Evolutionary conservation across 2,113 vertebrate genomes (phyloP).

Genomic region (Colaptes auratus): DNA sequence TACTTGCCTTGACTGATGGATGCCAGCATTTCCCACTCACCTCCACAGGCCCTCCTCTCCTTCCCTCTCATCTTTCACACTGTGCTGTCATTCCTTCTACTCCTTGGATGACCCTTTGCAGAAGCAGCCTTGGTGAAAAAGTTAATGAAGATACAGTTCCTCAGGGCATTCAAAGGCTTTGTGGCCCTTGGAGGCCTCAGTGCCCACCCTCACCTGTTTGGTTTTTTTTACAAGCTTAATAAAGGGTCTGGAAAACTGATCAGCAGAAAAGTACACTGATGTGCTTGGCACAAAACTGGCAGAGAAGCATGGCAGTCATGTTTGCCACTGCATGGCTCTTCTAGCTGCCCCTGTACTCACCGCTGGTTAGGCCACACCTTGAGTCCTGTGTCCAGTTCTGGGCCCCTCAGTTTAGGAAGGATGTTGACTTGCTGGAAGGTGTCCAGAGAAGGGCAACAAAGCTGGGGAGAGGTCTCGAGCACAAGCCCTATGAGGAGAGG

Average conservation of each 20-base stretch:
- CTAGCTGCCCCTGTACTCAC: background rate
- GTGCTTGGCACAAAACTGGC: background rate
- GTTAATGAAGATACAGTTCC: constrained; percentile 21
- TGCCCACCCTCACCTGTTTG: background rate
- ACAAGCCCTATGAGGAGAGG: too few relatives aligned
- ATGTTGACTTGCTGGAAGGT: too few relatives aligned
- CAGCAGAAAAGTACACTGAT: background rate
- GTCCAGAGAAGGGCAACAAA: too few relatives aligned
- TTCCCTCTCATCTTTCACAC: constrained; percentile 81
- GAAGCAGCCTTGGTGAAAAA: constrained; percentile 47
- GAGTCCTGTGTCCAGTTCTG: too few relatives aligned
- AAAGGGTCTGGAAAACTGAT: background rate
- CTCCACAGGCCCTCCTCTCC: constrained; percentile 39
- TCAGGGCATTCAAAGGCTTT: background rate
- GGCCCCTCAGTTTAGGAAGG: too few relatives aligned
- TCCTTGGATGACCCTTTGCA: constrained; percentile 76
- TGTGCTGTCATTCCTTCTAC: constrained; percentile 63
- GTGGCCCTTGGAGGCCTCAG: background rate
- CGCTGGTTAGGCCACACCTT: too few relatives aligned
- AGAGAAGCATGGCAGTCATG: background rate
- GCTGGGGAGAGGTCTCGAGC: too few relatives aligned
- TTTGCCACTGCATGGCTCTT: background rate
- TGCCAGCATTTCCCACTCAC: constrained; percentile 74
- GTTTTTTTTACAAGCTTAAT: background rate
- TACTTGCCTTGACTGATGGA: constrained; percentile 71